Evolutionary conservation across 2,113 vertebrate genomes (phyloP).

Genomic region (Chelonoidis abingdonii): DNA sequence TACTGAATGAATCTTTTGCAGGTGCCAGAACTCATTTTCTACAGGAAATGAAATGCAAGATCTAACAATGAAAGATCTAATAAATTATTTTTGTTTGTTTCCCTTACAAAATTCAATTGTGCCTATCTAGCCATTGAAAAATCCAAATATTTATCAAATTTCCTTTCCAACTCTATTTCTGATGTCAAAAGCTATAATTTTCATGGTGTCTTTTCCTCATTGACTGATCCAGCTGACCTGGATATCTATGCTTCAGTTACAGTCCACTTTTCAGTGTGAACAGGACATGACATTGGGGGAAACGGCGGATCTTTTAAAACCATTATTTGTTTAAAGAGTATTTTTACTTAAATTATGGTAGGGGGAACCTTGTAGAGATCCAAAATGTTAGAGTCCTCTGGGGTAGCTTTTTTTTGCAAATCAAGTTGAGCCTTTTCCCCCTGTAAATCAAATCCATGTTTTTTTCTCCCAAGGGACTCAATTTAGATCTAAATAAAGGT

Average conservation of each 20-base stretch:
- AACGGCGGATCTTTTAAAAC: neutral
- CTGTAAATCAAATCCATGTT: neutral
- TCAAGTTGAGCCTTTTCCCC: neutral
- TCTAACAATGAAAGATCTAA: conserved; percentile 34
- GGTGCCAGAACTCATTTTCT: conserved; percentile 46
- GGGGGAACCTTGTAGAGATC: fast-evolving
- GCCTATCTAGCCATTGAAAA: conserved; percentile 19
- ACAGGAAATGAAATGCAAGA: conserved; percentile 42
- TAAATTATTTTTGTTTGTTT: conserved; percentile 35
- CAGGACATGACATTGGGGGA: neutral
- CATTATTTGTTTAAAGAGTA: neutral
- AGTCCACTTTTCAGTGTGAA: neutral
- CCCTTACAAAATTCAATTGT: conserved; percentile 51
- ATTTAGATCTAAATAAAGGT: neutral
- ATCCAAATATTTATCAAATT: conserved; percentile 55
- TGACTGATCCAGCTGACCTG: neutral
- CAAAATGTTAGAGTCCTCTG: neutral
- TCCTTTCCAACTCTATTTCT: conserved; percentile 45
- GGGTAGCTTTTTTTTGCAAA: neutral
- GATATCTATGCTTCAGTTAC: neutral
- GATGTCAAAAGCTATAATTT: neutral
- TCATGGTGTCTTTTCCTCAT: neutral
- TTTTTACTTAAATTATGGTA: neutral
- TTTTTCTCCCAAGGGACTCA: neutral
- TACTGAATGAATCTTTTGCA: fast-evolving